These are phyloP conservation scores for Agrenia bidenticulata DNA, from an alignment of 2,888 invertebrate genomes.

Conservation along the genomic window DNA sequence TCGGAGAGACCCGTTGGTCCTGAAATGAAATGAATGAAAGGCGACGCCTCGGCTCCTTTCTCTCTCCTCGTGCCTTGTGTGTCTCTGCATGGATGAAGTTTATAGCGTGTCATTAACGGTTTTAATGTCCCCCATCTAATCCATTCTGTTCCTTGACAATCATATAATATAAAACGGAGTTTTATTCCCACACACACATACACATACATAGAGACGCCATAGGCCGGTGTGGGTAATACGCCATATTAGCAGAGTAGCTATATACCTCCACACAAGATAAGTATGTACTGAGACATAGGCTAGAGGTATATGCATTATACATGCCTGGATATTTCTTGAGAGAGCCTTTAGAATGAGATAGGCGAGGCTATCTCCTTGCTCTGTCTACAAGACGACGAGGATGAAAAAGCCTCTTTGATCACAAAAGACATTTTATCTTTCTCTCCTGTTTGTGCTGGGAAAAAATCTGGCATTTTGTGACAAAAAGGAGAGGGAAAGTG, in stretches of 20 bases:
- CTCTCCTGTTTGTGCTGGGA: not conserved
- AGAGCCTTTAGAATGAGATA: too few species aligned
- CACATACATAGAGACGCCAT: not conserved
- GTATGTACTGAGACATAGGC: too few species aligned
- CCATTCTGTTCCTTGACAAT: slow-evolving; percentile 34
- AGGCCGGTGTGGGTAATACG: not conserved
- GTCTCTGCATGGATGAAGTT: slow-evolving; percentile 42
- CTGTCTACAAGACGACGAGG: not conserved
- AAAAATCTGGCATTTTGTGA: slow-evolving; percentile 13
- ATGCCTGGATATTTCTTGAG: too few species aligned
- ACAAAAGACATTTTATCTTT: slow-evolving; percentile 12
- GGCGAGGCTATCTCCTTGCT: too few species aligned
- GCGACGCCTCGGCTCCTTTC: slow-evolving; percentile 24
- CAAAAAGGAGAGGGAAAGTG: slow-evolving; percentile 25
- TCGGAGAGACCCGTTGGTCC: not conserved
- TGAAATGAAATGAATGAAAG: slow-evolving; percentile 43
- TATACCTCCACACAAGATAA: too few species aligned
- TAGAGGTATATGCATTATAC: too few species aligned
- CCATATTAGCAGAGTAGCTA: too few species aligned
- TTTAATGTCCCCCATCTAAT: slow-evolving; percentile 48
- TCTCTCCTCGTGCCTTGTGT: too few species aligned
- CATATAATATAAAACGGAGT: slow-evolving; percentile 14
- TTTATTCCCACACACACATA: not conserved
- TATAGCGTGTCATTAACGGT: slow-evolving; percentile 51
- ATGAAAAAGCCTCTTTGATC: slow-evolving; percentile 17